Evolutionary conservation across 2,888 invertebrate genomes (phyloP).

Genomic region (Cheilosia pagana): DNA sequence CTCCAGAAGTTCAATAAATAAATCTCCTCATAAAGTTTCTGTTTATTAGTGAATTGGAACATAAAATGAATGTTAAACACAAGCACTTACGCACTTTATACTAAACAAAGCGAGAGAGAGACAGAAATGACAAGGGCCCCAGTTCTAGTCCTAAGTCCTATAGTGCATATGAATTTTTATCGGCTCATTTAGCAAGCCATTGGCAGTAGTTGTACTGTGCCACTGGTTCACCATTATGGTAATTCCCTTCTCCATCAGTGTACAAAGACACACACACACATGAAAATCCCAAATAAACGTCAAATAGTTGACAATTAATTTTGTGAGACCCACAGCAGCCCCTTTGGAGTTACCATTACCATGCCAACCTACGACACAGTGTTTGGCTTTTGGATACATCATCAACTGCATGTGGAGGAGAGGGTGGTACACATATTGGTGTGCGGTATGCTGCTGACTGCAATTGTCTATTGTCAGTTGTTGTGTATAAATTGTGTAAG

Average conservation of each 20-base stretch:
- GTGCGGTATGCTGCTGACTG: conserved; percentile 5
- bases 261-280: conserved; percentile 3
- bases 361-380: background rate
- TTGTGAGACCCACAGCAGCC: conserved; percentile 20
- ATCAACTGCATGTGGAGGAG: conserved; percentile 2
- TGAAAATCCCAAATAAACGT: conserved; percentile 71
- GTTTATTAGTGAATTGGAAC: conserved; percentile 66
- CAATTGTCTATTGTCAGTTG: conserved; percentile 58
- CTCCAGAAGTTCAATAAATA: conserved; percentile 65
- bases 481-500: conserved; percentile 44
- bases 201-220: conserved; percentile 11
- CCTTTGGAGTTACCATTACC: conserved; percentile 3
- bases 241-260: conserved; percentile 44
- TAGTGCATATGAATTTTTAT: conserved; percentile 70
- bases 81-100: conserved; percentile 59
- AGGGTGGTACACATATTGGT: background rate
- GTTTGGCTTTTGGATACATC: conserved; percentile 16
- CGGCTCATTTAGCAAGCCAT: conserved; percentile 57
- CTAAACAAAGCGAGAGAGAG: conserved; percentile 6
- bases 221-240: conserved; percentile 57
- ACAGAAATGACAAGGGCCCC: no score
- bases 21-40: conserved; percentile 53
- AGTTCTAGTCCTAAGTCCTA: background rate
- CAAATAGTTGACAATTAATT: conserved; percentile 74
- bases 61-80: conserved; percentile 65